Evolutionary conservation across 2,888 invertebrate genomes (phyloP), one percentile per base, ranked within the genome.

Genomic region (Nemotelus nigrinus): DNA sequence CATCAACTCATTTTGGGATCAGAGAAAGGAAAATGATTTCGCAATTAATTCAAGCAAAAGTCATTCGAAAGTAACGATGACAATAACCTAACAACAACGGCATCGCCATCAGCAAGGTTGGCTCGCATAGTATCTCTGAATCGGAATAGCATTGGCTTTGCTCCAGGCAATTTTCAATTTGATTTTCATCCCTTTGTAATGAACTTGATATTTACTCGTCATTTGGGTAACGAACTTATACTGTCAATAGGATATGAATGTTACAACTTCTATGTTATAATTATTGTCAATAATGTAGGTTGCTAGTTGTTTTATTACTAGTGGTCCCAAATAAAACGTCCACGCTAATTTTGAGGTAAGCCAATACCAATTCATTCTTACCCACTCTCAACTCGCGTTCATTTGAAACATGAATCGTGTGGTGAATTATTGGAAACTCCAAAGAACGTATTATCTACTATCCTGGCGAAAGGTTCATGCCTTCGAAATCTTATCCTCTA

Each of bases 141-240:
- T 67, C 5, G 67, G 48, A 48, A 25, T 67, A n/a, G 47, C 44
- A 47, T 47, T 45, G 48, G 60, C 60, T 72, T 25, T 25, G 25
- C 25, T 47, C 47, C 58, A 60, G 72, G 58, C 58, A 60, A 48
- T 55, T 65, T 64, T 53, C 60, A 85, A 85, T 85, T 83, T 83
- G 85, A 85, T 85, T 85, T 81, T 80, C 81, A 83, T 85, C 83
- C 85, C 84, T 83, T 85, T 83, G 83, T 83, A 80, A 81, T 81
- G 80, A 80, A 77, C 80, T 81, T 81, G 80, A 82, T 81, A 81
- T 82, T 81, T 80, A 81, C 81, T 82, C 81, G 80, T 80, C 82
- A 82, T 81, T 82, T 80, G 80, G 76, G 77, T 81, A 81, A 79
- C 80, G 78, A 81, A 80, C 80, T 78, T 50, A 47, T 60, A 47